These are phyloP conservation scores for Enchytraeus crypticus DNA, from an alignment of 2,888 invertebrate genomes.

Conservation along the genomic window DNA sequence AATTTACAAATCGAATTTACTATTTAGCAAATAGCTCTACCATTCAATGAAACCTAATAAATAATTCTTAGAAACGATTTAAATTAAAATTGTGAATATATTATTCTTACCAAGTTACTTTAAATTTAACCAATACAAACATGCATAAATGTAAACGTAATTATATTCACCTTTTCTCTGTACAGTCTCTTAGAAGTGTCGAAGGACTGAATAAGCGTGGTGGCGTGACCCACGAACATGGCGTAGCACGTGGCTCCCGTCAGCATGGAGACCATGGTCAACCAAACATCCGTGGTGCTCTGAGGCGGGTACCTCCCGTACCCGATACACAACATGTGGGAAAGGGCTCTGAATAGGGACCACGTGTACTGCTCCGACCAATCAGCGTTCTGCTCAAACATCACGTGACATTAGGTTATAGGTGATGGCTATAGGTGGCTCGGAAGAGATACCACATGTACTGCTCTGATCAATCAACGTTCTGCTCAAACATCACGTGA, in stretches of 20 bases:
- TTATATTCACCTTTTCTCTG: conserved; percentile 75
- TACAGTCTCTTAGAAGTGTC: conserved; percentile 94
- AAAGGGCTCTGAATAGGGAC: conserved; percentile 99
- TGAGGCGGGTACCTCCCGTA: conserved; percentile 96
- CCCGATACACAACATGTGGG: conserved; percentile 97
- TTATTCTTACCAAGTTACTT: too few relatives aligned
- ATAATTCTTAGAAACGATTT: too few relatives aligned
- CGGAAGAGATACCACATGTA: conserved; percentile 96
- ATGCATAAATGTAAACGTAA: too few relatives aligned
- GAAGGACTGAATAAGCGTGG: conserved; percentile 93
- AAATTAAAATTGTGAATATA: too few relatives aligned
- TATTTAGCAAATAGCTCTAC: too few relatives aligned
- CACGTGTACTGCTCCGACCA: conserved; percentile 99
- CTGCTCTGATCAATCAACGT: conserved; percentile 93
- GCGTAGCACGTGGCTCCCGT: conserved; percentile 98
- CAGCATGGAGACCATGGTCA: conserved; percentile 89
- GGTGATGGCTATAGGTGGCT: too few relatives aligned
- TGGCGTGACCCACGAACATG: conserved; percentile 93
- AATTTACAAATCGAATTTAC: too few relatives aligned
- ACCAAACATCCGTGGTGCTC: conserved; percentile 94
- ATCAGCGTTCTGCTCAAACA: conserved; percentile 89
- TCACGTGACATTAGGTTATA: too few relatives aligned
- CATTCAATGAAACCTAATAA: too few relatives aligned
- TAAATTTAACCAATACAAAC: too few relatives aligned
- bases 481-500: too few relatives aligned